phyloP scores from a whole-genome alignment of 1,140 invertebrate species.

The Drosophila obscura region DNA sequence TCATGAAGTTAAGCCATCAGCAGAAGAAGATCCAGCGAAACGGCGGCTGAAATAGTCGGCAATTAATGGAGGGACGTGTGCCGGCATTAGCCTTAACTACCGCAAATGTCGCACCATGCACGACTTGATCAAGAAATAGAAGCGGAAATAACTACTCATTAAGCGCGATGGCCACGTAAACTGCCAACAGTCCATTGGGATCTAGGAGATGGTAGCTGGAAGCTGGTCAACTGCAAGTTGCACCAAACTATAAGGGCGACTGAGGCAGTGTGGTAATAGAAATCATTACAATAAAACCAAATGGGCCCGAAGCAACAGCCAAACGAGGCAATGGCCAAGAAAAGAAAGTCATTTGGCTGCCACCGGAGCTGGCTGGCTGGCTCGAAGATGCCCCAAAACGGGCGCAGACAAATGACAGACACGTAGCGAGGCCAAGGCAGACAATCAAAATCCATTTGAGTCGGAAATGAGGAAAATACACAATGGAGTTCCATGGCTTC shows the following conservation, averaged over 20 bases:
- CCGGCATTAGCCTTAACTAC: conserved; percentile 48
- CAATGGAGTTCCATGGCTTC: conserved; percentile 27
- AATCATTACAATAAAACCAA: conserved; percentile 82
- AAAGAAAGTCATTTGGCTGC: conserved; percentile 77
- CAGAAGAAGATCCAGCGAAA: background rate
- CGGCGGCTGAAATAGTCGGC: conserved; percentile 35
- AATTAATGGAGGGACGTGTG: conserved; percentile 70
- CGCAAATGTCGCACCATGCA: conserved; percentile 54
- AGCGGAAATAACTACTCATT: conserved; percentile 81
- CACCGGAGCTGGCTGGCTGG: conserved; percentile 16
- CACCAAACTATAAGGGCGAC: conserved; percentile 32
- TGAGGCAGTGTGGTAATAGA: conserved; percentile 67
- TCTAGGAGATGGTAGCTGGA: background rate
- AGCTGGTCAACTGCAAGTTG: conserved; percentile 57
- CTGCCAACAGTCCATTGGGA: conserved; percentile 47
- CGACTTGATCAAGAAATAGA: conserved; percentile 79
- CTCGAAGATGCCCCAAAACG: conserved; percentile 49
- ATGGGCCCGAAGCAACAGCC: conserved; percentile 76
- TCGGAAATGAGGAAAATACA: conserved; percentile 78
- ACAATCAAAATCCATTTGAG: conserved; percentile 82
- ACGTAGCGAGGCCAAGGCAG: conserved; percentile 64
- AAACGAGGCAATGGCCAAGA: conserved; percentile 57
- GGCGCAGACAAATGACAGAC: conserved; percentile 80
- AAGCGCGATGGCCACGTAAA: conserved; percentile 77
- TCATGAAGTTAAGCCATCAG: conserved; percentile 60